Evolutionary conservation across 2,888 invertebrate genomes (phyloP).

Genomic region (Bombylius discolor): DNA sequence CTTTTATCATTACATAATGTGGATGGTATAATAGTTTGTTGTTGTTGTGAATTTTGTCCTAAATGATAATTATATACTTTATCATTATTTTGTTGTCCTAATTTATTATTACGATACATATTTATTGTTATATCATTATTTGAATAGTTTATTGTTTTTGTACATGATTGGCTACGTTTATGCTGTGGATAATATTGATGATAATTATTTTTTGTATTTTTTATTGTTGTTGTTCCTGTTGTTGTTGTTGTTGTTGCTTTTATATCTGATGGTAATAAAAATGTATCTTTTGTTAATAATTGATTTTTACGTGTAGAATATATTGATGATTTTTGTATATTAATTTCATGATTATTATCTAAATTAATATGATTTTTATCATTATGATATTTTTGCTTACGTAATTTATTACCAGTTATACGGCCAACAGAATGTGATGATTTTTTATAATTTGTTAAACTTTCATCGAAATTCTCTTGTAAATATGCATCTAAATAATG

Average conservation of each 20-base stretch:
- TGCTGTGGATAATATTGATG: slow-evolving; percentile 15
- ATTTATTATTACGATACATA: too few relatives aligned
- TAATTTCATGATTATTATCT: neutral
- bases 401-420: slow-evolving; percentile 16
- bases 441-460: slow-evolving; percentile 21
- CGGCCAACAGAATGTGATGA: slow-evolving; percentile 29
- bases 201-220: neutral
- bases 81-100: neutral
- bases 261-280: too few relatives aligned
- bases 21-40: neutral
- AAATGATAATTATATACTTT: neutral
- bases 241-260: too few relatives aligned
- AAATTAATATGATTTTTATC: slow-evolving; percentile 10
- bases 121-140: too few relatives aligned
- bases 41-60: neutral
- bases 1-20: slow-evolving; percentile 15
- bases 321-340: neutral
- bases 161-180: slow-evolving; percentile 27
- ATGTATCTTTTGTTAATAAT: too few relatives aligned
- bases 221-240: too few relatives aligned
- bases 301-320: too few relatives aligned
- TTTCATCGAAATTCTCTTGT: slow-evolving; percentile 35
- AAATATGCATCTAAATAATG: slow-evolving; percentile 34
- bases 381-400: slow-evolving; percentile 15
- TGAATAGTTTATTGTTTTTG: slow-evolving; percentile 15